Base-by-base conservation (phyloP, 2,888 invertebrate species). In the Troides helena region DNA sequence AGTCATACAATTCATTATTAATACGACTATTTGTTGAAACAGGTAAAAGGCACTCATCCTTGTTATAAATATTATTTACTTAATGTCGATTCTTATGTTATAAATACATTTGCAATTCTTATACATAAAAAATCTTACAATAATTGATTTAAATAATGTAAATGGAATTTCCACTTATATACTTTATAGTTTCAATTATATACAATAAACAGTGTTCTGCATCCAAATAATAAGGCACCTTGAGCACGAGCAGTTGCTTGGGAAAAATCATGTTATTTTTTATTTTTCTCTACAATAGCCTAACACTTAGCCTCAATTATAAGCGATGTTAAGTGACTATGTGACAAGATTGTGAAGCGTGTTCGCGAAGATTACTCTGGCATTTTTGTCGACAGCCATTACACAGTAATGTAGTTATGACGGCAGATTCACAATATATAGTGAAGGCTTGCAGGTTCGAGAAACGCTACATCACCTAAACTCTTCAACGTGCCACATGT, bases 41-140 rank as follows among this genome's bases (percentile, higher is more conserved):
- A 83, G 78, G 80, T 87, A 87, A 89, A 91, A 92, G 92, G 92
- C 92, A 92, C 92, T 89, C 87, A 84, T 88, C 80, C 85, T 86
- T 83, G 84, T 81, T 84, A 85, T 78, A 82, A 85, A 85, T 81
- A 82, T 82, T 82, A 61, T 60, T 71, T 60, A 60, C 39, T 66
- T 67, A 46, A 65, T 67, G 46, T 70, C 60, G 46, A 64, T 70
- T 63, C 43, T 62, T 71, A 70, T 68, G 68, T 68, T 65, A 64
- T 69, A 68, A 71, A 71, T 71, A 68, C 68, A 71, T 65, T 62
- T 62, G 39, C 61, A 59, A 50, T 68, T 68, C 59, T 56, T 65
- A 68, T 62, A 39, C 46, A 62, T 66, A 67, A 62, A 64, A 58
- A 61, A 62, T 21, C 46, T 67, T 66, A 68, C 60, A 23, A 50